Base-by-base conservation (phyloP, 2,113 vertebrate genomes). In the Capreolus pygargus region DNA sequence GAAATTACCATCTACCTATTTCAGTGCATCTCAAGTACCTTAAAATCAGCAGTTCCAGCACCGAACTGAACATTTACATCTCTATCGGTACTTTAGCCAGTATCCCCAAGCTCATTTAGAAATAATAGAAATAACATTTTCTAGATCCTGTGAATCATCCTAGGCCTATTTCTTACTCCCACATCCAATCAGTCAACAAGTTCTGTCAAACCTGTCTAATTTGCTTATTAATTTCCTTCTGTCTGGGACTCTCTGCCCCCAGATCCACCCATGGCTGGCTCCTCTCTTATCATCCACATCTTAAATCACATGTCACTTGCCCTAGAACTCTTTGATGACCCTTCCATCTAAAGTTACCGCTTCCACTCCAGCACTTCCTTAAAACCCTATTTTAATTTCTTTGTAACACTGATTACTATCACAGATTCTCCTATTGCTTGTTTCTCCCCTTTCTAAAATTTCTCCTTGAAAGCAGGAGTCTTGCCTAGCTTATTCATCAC, bases 161-260 rank as follows among this genome's bases (percentile, higher is more conserved):
- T 78, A 95, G 28, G 14, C 61, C 96, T 97, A 50, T 93, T 97
- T 96, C 91, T 98, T 95, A 81, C 97, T 91, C 98, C 97, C 94
- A 97, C 97, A 89, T 95, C 84, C 92, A 78, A 82, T 97, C 96
- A 93, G 96, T 98, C 94, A 97, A 91, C 96, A 95, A 64, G 84
- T 95, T 61, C 96, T 91, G 96, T 98, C 94, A 97, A 93, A 94
- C 97, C 90, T 97, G 97, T 97, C 86, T 97, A 79, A 97, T 95
- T 97, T 1, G 36, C 91, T 97, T 97, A 97, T 97, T 98, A 96
- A 98, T 96, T 97, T 96, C 86, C 97, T 98, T 97, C 95, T 98
- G 96, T 97, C 95, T 97, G 83, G 95, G 93, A 89, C 91, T 86
- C 84, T 90, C 86, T 89, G 83, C 79, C 81, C 54, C 36, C 61